Conservation (phyloP, 2,797 vertebrate genomes). For the Thamnophis elegans region DNA sequence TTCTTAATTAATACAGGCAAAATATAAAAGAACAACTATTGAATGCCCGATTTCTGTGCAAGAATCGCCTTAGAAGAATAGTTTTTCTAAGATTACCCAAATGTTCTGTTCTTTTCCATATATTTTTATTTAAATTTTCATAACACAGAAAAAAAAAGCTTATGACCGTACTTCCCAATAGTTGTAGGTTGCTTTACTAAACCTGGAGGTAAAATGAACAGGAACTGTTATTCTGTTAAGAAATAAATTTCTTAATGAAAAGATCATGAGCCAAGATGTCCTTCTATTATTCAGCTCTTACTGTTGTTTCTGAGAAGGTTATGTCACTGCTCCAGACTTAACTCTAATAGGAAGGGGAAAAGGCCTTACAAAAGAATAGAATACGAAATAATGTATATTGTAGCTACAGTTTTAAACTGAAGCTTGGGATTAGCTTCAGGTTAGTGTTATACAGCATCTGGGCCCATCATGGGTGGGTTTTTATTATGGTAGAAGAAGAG, state of each 20-base stretch:
- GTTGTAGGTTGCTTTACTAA: neutral
- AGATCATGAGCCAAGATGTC: neutral
- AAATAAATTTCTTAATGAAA: neutral
- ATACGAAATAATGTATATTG: neutral
- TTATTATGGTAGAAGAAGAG: neutral
- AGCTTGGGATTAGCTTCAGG: neutral
- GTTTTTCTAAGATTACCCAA: neutral
- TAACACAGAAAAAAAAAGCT: neutral
- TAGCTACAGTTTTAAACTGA: neutral
- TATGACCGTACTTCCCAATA: neutral
- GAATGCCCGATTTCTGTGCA: neutral
- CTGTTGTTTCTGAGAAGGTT: neutral
- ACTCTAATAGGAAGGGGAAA: neutral
- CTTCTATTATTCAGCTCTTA: neutral
- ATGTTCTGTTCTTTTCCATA: neutral
- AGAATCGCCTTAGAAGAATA: neutral
- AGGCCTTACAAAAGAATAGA: neutral
- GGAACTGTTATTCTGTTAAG: neutral
- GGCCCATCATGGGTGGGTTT: neutral
- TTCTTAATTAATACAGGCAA: slow-evolving; percentile 28
- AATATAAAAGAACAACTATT: neutral
- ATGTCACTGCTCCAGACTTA: neutral
- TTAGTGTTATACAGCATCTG: neutral
- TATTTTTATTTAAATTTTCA: neutral
- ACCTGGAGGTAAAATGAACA: neutral